These are phyloP conservation scores for Halcyon leucocephala DNA, from an alignment of 2,797 vertebrate genomes.

Conservation along the genomic window DNA sequence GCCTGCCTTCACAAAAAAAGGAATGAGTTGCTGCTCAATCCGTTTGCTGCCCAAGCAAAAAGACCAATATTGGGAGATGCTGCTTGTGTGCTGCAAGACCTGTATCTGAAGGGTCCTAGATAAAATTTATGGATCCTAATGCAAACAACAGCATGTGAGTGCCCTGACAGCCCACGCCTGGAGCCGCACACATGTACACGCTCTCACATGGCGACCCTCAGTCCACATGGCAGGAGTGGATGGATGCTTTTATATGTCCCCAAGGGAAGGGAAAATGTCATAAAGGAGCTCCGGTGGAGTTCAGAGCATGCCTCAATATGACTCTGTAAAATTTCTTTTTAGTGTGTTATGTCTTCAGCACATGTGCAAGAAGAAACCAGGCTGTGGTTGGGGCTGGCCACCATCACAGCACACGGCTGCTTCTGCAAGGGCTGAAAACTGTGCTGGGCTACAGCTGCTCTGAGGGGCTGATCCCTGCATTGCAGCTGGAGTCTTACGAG, in stretches of 20 bases:
- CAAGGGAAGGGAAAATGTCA: not conserved
- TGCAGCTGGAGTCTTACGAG: not conserved
- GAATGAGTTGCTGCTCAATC: not conserved
- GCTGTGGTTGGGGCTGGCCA: not conserved
- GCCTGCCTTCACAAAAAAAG: not conserved
- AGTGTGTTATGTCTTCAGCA: not conserved
- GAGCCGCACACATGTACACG: accelerated
- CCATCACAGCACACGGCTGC: accelerated
- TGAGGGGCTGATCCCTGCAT: not conserved
- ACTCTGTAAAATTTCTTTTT: not conserved
- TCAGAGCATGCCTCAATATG: not conserved
- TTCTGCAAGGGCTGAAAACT: not conserved
- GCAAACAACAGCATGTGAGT: not conserved
- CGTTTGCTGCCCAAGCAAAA: not conserved
- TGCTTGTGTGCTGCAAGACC: not conserved
- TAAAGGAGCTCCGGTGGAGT: not conserved
- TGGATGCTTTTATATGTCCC: not conserved
- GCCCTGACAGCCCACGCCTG: not conserved
- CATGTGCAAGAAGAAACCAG: accelerated
- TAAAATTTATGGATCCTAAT: accelerated
- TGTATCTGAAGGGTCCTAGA: not conserved
- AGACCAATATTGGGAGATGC: not conserved
- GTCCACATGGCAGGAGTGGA: accelerated
- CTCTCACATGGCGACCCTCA: accelerated
- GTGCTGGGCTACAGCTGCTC: not conserved